Evolutionary conservation across 2,888 invertebrate species (phyloP).

Genomic region (Lasioglossum malachurum): DNA sequence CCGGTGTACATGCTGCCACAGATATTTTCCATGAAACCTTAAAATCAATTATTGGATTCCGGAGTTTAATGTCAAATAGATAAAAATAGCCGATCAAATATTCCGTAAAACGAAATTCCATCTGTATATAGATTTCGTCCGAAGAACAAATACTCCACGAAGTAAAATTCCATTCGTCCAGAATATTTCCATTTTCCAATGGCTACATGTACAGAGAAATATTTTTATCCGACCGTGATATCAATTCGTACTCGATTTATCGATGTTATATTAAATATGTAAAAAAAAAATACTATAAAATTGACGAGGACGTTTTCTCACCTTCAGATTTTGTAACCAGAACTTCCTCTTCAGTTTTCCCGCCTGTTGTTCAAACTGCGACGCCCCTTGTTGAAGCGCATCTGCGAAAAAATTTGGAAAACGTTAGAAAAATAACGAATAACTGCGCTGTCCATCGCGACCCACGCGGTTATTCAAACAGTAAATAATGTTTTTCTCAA

Average conservation of each 20-base stretch:
- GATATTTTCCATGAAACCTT: not conserved
- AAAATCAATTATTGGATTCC: not conserved
- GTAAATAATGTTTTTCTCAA: not conserved
- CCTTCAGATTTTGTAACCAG: constrained; percentile 98
- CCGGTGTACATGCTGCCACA: not conserved
- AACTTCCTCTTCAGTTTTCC: constrained; percentile 98
- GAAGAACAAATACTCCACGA: not conserved
- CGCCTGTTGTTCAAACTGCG: constrained; percentile 98
- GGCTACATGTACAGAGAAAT: not conserved
- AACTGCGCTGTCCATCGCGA: not conserved
- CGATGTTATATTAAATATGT: not conserved
- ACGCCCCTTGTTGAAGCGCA: constrained; percentile 96
- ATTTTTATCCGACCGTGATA: not conserved
- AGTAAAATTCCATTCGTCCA: not conserved
- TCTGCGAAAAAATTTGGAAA: constrained; percentile 86
- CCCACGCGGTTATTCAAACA: not conserved
- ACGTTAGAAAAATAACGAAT: not conserved
- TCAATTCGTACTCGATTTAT: not conserved
- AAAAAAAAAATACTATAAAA: not conserved
- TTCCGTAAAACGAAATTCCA: not conserved
- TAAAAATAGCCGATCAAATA: not conserved
- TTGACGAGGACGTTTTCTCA: constrained; percentile 64
- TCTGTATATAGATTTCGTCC: not conserved
- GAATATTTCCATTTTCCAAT: not conserved
- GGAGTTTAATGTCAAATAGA: not conserved